Base-by-base conservation (phyloP, 2,888 invertebrate genomes). In the Cybosia mesomella region DNA sequence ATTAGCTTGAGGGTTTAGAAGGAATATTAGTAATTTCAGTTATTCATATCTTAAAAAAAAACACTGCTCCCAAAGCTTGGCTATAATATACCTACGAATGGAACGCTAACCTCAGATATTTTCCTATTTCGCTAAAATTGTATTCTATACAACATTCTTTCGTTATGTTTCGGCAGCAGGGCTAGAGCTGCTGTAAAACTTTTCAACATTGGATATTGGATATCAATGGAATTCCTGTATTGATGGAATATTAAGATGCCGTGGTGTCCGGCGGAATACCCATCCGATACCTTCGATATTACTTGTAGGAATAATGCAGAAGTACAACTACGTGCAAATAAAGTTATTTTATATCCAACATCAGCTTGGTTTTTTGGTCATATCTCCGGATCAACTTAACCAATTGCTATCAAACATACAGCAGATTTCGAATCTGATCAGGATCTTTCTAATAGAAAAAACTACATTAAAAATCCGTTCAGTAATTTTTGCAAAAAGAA, bases 211-310 rank as follows among this genome's bases (percentile, higher is more conserved):
- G 64, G 24, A 73, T 75, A 75, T 79, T 71, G 72, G 69, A 67
- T 72, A 60, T 65, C 70, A 22, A 11, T 68, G 71, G 70, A 74
- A 81, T 79, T 59, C 74, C 74, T 77, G 77, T 79, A 77, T 73
- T 77, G 79, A 75, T 77, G 71, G 81, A 69, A 74, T 79, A 81
- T 80, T 77, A 79, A 79, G 74, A 81, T 80, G 75, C 81, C 77
- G 61, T 59, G 55, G 74, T 73, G 81, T 71, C 74, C 79, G 61
- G 73, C 61, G 61, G 43, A 58, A 66, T 69, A 39, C 60, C 58
- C 58, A 62, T 58, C 60, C 65, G 39, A 57, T 68, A 71, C 66
- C 58, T 69, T 70, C 71, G 61, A 70, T 73, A 72, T 64, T 55
- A 54, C 21, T 53, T 2, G 13, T 4, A 55, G 39, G 8, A 21